phyloP scores from a whole-genome alignment of 2,797 vertebrate species.

The Microchirus variegatus region DNA sequence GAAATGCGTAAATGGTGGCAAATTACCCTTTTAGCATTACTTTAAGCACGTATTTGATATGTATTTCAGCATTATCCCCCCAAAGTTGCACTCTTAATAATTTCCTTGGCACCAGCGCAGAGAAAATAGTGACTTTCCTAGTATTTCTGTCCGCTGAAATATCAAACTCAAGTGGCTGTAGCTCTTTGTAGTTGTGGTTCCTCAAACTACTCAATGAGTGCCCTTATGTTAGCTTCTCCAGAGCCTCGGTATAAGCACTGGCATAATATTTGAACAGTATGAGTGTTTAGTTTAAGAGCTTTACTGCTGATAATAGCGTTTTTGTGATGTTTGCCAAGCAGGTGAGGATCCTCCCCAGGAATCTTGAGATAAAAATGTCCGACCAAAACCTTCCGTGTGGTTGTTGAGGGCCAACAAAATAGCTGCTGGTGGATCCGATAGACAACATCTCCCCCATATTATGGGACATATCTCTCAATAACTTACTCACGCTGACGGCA shows the following conservation, averaged over 20 bases:
- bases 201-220: not conserved
- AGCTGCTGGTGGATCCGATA: too few species aligned
- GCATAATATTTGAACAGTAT: not conserved
- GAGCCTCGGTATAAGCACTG: not conserved
- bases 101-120: too few species aligned
- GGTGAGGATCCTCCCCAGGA: not conserved
- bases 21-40: too few species aligned
- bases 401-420: too few species aligned
- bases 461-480: too few species aligned
- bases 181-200: not conserved
- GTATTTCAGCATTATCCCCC: too few species aligned
- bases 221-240: not conserved
- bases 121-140: not conserved
- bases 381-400: too few species aligned
- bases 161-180: not conserved
- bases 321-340: not conserved
- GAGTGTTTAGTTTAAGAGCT: not conserved
- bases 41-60: too few species aligned
- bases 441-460: not conserved
- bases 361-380: too few species aligned
- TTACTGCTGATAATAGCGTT: not conserved
- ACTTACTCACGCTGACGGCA: too few species aligned
- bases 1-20: too few species aligned
- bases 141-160: not conserved
- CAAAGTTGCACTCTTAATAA: too few species aligned